Evolutionary conservation across 2,113 vertebrate species (phyloP), one percentile per base, ranked within the genome.

Genomic region (Leptobrachium ailaonicum): DNA sequence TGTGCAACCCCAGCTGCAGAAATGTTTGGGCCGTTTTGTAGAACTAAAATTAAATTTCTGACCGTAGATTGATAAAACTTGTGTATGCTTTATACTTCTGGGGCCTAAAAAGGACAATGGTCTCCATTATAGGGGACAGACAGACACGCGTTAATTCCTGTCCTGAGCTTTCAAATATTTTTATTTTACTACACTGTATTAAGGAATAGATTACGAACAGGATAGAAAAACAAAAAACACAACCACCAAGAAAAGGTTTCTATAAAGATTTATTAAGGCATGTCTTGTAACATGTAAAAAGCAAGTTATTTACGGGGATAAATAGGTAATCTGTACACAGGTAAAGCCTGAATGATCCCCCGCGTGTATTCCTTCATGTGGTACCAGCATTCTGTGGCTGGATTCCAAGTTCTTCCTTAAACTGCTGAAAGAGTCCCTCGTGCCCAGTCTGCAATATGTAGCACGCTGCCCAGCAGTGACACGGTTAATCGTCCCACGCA

Each of bases 181-280:
- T 32, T 32, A 32, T 32, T 32, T 32, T 32, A 32, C 20, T 32
- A 32, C 20, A 32, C 20, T 32, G 20, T 32, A 32, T 32, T 12
- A 12, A 62, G 58, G n/a, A 62, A 14, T 62, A 20, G 11, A 62
- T 32, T 6, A 14, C n/a, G 6, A 66, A 66, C 6, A 40, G 6
- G 3, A 41, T 66, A 40, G 20, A 32, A 32, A 40, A 66, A 32
- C 2, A 66, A 6, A 66, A 60, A 13, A 1, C 11, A 60, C 13
- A 60, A 60, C 6, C 10, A 2, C 9, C 13, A 3, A 60, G 2
- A 8, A 60, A 60, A 60, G 83, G 54, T 0, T 86, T 88, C 73
- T 70, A 87, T 88, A 89, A 91, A 92, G 89, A 89, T 94, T 94
- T 94, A 94, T 92, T 94, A 90, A 91, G 89, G 89, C 88, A 86